Percentiles rank a stretch among this genome's conserved stretches.
These are phyloP conservation scores for Odontophorus gujanensis DNA, from an alignment of 2,113 vertebrate species.

Conservation along the genomic window DNA sequence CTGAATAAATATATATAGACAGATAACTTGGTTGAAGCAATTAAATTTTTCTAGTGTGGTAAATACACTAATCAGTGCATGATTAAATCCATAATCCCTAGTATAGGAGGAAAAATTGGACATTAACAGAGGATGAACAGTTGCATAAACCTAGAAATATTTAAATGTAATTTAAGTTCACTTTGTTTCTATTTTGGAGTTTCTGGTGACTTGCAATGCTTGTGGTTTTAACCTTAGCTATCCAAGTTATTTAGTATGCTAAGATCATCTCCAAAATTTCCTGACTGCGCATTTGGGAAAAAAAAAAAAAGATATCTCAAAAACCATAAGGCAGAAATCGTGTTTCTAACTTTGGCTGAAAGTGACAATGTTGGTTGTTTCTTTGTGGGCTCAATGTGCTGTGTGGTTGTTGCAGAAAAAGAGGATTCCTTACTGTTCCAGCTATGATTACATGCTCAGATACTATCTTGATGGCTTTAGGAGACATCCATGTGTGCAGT, in stretches of 20 bases:
- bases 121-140: background rate
- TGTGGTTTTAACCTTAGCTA: background rate
- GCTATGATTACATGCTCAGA: conserved; percentile 75
- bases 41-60: background rate
- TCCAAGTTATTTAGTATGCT: background rate
- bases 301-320: background rate
- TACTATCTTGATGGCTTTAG: conserved; percentile 77
- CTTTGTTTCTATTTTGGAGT: background rate
- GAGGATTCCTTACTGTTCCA: conserved; percentile 74
- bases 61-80: background rate
- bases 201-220: background rate
- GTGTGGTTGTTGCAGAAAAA: conserved; percentile 62
- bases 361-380: conserved; percentile 47
- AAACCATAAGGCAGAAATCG: conserved; percentile 54
- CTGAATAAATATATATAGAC: background rate
- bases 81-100: background rate
- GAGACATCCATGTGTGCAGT: conserved; percentile 72
- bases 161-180: background rate
- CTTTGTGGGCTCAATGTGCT: conserved; percentile 66
- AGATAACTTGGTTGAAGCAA: background rate
- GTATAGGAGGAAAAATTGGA: background rate
- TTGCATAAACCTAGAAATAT: background rate
- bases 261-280: background rate
- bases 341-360: conserved; percentile 49
- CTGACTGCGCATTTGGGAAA: background rate